Conservation (phyloP, 2,888 invertebrate species). For the Acronicta aceris region DNA sequence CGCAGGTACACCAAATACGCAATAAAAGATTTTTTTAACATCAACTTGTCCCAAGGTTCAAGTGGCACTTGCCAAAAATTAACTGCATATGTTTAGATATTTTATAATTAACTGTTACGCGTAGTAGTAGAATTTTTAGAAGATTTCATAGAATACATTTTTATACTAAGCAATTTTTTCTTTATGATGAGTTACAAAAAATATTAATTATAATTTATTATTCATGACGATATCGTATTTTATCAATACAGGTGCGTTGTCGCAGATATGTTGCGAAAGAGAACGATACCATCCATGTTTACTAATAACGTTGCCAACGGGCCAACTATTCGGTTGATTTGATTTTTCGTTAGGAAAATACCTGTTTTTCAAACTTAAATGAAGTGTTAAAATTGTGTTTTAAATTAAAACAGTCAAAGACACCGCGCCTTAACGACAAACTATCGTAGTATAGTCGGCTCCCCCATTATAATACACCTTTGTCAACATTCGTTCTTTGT, state of each 20-base stretch:
- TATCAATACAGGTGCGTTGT: slow-evolving; percentile 15
- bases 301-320: slow-evolving; percentile 4
- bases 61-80: slow-evolving; percentile 52
- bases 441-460: slow-evolving; percentile 59
- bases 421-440: slow-evolving; percentile 41
- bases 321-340: slow-evolving; percentile 3
- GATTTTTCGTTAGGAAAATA: slow-evolving; percentile 6
- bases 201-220: slow-evolving; percentile 6
- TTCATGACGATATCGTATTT: slow-evolving; percentile 1
- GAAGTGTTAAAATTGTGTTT: slow-evolving; percentile 24
- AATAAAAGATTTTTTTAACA: slow-evolving; percentile 66
- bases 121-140: background rate
- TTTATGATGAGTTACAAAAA: slow-evolving; percentile 11
- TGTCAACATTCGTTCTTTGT: slow-evolving; percentile 70
- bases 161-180: background rate
- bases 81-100: slow-evolving; percentile 21
- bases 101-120: background rate
- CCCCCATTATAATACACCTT: slow-evolving; percentile 70
- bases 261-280: slow-evolving; percentile 9
- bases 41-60: slow-evolving; percentile 67
- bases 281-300: slow-evolving; percentile 12
- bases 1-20: slow-evolving; percentile 77
- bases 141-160: background rate
- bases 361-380: slow-evolving; percentile 4
- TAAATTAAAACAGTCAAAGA: slow-evolving; percentile 44